Evolutionary conservation across 2,797 vertebrate genomes (phyloP), one percentile per base, ranked within the genome.

Genomic region (Aphelocoma californica): DNA sequence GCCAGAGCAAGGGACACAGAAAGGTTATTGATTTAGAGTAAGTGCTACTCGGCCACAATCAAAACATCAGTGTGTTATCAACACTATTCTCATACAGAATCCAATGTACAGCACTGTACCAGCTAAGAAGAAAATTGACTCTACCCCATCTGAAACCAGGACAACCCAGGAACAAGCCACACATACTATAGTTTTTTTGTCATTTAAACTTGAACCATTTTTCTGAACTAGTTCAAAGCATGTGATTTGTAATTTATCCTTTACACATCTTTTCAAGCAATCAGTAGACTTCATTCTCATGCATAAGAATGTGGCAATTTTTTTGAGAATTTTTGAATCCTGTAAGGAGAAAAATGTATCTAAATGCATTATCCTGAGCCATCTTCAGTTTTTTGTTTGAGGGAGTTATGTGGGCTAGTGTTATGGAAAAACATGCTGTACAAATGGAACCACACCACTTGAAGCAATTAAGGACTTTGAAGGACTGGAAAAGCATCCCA

Each of bases 401-500:
- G 26, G 19, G 54, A 50, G 32, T 34, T 84, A 25, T 11, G 7
- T 20, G 44, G 24, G 19, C 32, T 79, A 75, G 8, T 12, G 9
- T 57, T 90, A 69, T 6, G 16, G 34, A 70, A 93, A 87, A 93
- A 17, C 24, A 58, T 2, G 1, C 7, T 42, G 14, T 11, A 48
- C 14, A 71, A 90, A 77, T 54, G 18, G 45, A 88, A 81, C 51
- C 12, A 42, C 13, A 57, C 19, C 24, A 34, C 9, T 18, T 48
- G 18, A 90, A 83, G 51, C 23, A 82, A 66, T 78, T 70, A 86
- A 86, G 24, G 32, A 56, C 34, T 86, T 58, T 32, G 61, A 73
- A 81, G 88, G 88, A 94, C 91, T 93, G n/a, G 71, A 92, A 96
- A 95, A 85, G 62, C 72, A 31, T 50, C 64, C 28, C 42, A 64